Base-by-base conservation (phyloP, 2,888 invertebrate genomes). In the Amblyjoppa fuscipennis region DNA sequence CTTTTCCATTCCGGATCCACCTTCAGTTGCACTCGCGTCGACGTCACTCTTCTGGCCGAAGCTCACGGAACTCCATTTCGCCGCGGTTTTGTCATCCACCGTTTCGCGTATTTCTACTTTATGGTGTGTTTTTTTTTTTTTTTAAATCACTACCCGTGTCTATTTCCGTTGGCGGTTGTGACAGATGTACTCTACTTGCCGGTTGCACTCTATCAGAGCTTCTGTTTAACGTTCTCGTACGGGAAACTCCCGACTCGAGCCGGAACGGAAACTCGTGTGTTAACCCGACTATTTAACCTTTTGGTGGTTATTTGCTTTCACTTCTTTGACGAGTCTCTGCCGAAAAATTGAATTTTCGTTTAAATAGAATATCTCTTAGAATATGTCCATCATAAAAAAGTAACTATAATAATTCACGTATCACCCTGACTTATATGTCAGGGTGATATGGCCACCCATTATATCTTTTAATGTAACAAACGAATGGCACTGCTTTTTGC, bases 31-130 rank as follows among this genome's bases (percentile, higher is more conserved):
- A 66, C 73, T n/a, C 20, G 41, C 28, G 59, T 77, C 45, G 71
- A 77, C 61, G 53, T 68, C 34, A 45, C 53, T 74, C 51, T 75
- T 74, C 59, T 41, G 66, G 71, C 34, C n/a, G 61, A n/a, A 38
- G 45, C 41, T 13, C 81, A 74, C 71, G 38, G 61, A 81, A 78
- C 84, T 78, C 74, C 81, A 84, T 81, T 84, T 68, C 80, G 59
- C 70, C 70, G 71, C 70, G 77, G 81, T 81, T 75, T 78, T 61
- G 73, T 31, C 71, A 73, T 53, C 78, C 79, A 71, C 56, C 56
- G 51, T 11, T 28, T 49, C 38, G 45, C 70, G 70, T 56, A 70
- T 81, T 69, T 51, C 11, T 9, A 20, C 45, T 25, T 31, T 16
- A n/a, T 66, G 16, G 45, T 16, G 45, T 49, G 3, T 20, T 25